A percentile compares a stretch with the other conserved stretches of the same genome.
phyloP scores from a whole-genome alignment of 1,140 invertebrate species.

The Lucilia sericata region DNA sequence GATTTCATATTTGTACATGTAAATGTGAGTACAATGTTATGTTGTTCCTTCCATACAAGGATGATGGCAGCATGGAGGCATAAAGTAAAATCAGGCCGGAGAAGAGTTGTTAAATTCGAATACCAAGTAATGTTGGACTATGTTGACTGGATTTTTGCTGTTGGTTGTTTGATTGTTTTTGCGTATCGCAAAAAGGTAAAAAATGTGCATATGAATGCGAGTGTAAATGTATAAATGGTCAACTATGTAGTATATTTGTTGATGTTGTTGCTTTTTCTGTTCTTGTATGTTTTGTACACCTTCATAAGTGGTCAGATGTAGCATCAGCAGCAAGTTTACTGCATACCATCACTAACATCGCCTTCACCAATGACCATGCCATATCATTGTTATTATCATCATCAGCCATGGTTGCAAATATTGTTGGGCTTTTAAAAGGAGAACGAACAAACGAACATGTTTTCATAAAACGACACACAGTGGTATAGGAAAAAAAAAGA shows the following conservation, averaged over 20 bases:
- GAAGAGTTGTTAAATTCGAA: background rate
- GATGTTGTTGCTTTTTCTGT: background rate
- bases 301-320: conserved; percentile 30
- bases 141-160: conserved; percentile 38
- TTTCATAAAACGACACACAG: background rate
- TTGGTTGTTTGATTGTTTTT: conserved; percentile 22
- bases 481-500: no score
- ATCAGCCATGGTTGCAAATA: conserved; percentile 32
- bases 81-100: background rate
- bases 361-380: background rate
- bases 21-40: conserved; percentile 46
- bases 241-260: conserved; percentile 25
- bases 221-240: conserved; percentile 25
- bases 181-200: conserved; percentile 34
- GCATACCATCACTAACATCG: background rate
- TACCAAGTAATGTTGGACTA: conserved; percentile 26
- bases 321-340: background rate
- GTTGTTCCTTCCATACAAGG: background rate
- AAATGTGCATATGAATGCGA: background rate
- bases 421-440: conserved; percentile 33
- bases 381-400: conserved; percentile 40
- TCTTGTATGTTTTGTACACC: conserved; percentile 24
- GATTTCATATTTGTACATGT: conserved; percentile 58
- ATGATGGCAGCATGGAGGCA: conserved; percentile 7
- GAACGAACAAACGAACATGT: background rate